These are phyloP conservation scores for Callyntrura guangdongensis DNA, from an alignment of 2,888 invertebrate species.

Conservation along the genomic window DNA sequence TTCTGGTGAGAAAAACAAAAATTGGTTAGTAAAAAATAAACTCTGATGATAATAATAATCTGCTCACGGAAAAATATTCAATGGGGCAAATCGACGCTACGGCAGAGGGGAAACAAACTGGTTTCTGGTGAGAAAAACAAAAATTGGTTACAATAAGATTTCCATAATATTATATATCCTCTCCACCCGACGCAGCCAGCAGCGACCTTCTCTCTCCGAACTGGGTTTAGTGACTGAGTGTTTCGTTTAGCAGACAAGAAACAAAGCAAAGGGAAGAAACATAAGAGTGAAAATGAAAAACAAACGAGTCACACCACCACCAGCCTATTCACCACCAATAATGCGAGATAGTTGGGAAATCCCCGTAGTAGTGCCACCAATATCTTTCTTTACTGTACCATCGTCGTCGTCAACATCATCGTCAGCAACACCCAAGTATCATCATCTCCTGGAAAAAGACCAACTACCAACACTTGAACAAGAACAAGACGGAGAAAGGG, in stretches of 20 bases:
- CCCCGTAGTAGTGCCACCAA: background rate
- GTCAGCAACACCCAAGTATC: too few relatives aligned
- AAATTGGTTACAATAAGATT: background rate
- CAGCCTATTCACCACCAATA: background rate
- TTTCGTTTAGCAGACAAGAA: background rate
- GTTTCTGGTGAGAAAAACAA: background rate
- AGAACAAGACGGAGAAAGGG: constrained; percentile 7
- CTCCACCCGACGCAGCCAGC: background rate
- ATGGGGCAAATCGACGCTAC: background rate
- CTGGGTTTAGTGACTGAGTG: background rate
- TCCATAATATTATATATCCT: background rate
- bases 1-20: too few relatives aligned
- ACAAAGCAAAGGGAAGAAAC: too few relatives aligned
- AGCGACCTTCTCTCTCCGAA: background rate
- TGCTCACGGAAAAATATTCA: constrained; percentile 1
- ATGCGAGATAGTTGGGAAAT: background rate
- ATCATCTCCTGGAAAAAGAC: background rate
- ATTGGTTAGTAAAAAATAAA: too few relatives aligned
- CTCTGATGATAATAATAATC: background rate
- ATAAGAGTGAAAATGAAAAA: background rate
- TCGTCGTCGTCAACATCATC: too few relatives aligned
- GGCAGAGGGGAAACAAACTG: background rate
- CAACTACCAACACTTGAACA: background rate
- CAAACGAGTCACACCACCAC: background rate
- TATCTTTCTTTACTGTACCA: background rate